Evolutionary conservation across 2,113 vertebrate genomes (phyloP).

Genomic region (Hippocampus barbouri): DNA sequence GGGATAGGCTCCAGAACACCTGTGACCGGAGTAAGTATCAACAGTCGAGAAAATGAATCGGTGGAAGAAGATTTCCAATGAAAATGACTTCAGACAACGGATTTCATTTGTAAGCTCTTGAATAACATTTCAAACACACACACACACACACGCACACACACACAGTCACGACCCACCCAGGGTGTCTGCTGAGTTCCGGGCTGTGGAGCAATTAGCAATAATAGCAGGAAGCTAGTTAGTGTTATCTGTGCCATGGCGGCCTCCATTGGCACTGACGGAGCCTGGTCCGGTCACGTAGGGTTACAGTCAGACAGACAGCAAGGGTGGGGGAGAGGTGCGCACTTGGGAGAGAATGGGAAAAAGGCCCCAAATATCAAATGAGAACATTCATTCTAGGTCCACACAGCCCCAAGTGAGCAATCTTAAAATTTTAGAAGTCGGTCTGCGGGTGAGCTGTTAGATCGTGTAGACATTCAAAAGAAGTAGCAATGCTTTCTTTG

Average conservation of each 20-base stretch:
- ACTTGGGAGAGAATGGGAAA: neutral
- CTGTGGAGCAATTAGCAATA: conserved; percentile 58
- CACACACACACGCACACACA: neutral
- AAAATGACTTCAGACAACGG: too few species aligned
- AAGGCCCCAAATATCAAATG: conserved; percentile 27
- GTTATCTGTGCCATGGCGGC: conserved; percentile 60
- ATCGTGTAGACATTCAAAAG: neutral
- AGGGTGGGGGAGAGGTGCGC: conserved; percentile 11
- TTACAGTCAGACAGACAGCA: conserved; percentile 44
- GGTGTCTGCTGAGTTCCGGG: conserved; percentile 63
- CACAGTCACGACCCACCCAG: conserved; percentile 63
- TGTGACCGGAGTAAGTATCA: too few species aligned
- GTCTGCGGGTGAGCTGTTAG: neutral
- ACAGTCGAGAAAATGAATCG: too few species aligned
- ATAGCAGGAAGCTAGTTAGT: conserved; percentile 69
- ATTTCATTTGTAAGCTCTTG: too few species aligned
- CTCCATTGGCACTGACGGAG: conserved; percentile 55
- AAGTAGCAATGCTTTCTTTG: neutral
- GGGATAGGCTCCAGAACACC: too few species aligned
- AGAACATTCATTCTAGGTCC: conserved; percentile 5
- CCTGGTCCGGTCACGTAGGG: conserved; percentile 61
- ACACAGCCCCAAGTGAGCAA: neutral
- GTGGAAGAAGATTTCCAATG: too few species aligned
- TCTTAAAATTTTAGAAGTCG: neutral
- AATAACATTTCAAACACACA: neutral